Percentiles rank a stretch among this genome's conserved stretches.
Conservation (phyloP, 2,113 vertebrate genomes). For the Erythrocercus mccallii region DNA sequence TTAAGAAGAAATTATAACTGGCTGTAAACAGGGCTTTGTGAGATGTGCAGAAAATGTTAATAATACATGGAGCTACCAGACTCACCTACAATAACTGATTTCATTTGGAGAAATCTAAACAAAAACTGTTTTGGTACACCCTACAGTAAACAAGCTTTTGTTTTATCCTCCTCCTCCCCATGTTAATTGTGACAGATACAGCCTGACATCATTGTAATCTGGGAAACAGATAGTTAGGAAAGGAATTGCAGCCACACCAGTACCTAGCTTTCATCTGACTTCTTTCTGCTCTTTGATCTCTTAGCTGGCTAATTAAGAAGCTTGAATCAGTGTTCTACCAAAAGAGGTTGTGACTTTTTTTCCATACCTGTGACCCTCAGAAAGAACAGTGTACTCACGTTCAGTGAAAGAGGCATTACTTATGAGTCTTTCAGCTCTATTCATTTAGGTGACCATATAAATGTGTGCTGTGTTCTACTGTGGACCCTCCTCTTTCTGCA, state of each 20-base stretch:
- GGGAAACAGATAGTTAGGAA: constrained; percentile 19
- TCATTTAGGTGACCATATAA: not conserved
- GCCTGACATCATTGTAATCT: constrained; percentile 25
- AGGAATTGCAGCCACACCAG: constrained; percentile 13
- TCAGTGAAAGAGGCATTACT: not conserved
- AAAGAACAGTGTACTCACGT: not conserved
- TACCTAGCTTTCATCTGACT: constrained; percentile 39
- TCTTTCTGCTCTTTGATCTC: constrained; percentile 29
- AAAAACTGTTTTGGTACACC: not conserved
- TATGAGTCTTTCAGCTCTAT: not conserved
- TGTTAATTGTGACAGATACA: constrained; percentile 29
- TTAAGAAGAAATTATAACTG: not conserved
- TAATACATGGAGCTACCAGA: not conserved
- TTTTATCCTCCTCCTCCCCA: constrained; percentile 1
- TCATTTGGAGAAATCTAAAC: not conserved
- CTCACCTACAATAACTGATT: not conserved
- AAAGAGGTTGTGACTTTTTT: not conserved
- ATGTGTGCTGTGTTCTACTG: not conserved
- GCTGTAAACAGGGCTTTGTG: not conserved
- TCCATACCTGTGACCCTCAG: not conserved
- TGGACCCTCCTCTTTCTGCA: not conserved
- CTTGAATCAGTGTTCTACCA: not conserved
- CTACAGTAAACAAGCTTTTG: not conserved
- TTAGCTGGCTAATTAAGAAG: constrained; percentile 11
- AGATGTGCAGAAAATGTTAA: not conserved